A percentile compares a stretch with the other conserved stretches of the same genome.
phyloP scores from a whole-genome alignment of 2,888 invertebrate species.

The Ptycholaimellus sp. region DNA sequence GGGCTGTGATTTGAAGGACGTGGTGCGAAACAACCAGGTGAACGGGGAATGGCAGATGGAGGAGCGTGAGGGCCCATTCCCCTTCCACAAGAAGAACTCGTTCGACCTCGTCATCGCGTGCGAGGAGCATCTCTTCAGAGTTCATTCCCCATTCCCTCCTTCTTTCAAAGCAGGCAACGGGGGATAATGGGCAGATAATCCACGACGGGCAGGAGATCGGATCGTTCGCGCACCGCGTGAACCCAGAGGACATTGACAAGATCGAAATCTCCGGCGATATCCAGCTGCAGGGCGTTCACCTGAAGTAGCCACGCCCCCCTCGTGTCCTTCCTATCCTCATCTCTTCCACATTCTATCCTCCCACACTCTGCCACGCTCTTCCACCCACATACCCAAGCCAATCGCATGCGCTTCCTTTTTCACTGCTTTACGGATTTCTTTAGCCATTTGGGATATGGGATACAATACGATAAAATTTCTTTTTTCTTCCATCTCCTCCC shows the following conservation, averaged over 20 bases:
- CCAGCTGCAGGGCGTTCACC: conserved; percentile 20
- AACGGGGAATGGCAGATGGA: conserved; percentile 12
- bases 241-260: conserved; percentile 13
- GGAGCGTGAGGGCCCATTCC: conserved; percentile 11
- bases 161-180: too few species aligned
- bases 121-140: conserved; percentile 15
- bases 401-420: too few species aligned
- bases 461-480: too few species aligned
- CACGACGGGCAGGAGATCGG: conserved; percentile 18
- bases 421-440: too few species aligned
- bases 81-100: conserved; percentile 14
- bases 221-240: conserved; percentile 14
- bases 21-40: conserved; percentile 12
- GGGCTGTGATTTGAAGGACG: conserved; percentile 11
- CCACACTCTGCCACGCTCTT: too few species aligned
- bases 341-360: too few species aligned
- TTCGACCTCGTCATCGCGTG: conserved; percentile 20
- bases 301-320: conserved; percentile 11
- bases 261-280: conserved; percentile 18
- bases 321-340: not conserved
- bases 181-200: conserved; percentile 11
- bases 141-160: conserved; percentile 3
- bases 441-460: too few species aligned
- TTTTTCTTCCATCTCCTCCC: too few species aligned
- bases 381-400: too few species aligned